Evolutionary conservation across 2,113 vertebrate species (phyloP).

Genomic region (Panthera uncia): DNA sequence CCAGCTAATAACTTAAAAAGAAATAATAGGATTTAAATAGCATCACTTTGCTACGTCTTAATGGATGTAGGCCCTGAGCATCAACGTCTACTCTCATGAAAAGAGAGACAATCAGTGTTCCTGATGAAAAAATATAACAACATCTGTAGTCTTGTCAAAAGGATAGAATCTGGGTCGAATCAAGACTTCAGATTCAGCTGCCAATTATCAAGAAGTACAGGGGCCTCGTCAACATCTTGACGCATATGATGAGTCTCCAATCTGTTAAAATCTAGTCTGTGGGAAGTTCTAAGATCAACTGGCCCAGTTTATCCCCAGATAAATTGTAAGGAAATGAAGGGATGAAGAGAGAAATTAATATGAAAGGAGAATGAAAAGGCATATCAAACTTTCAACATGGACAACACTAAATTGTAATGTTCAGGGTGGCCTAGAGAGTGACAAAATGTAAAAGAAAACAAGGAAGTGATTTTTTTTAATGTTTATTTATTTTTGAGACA

Average conservation of each 20-base stretch:
- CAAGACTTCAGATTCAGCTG: neutral
- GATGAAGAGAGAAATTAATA: neutral
- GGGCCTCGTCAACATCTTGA: neutral
- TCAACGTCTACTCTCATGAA: neutral
- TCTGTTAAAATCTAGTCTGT: neutral
- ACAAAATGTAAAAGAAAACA: neutral
- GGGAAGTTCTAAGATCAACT: neutral
- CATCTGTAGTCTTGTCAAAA: neutral
- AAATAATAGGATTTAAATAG: neutral
- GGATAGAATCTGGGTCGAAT: neutral
- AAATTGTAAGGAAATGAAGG: neutral
- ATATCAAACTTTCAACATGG: neutral
- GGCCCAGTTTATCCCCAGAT: neutral
- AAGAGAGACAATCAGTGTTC: neutral
- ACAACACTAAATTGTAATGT: neutral
- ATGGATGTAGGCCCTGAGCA: neutral
- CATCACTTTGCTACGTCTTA: neutral
- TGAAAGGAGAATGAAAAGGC: neutral
- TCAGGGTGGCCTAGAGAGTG: too few species aligned
- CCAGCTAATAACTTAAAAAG: neutral
- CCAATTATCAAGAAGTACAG: neutral
- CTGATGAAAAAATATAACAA: neutral
- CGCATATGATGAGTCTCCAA: neutral
- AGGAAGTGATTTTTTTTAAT: neutral
- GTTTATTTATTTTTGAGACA: too few species aligned